Evolutionary conservation across 2,888 invertebrate genomes (phyloP).

Genomic region (Zaprionus bogoriensis): DNA sequence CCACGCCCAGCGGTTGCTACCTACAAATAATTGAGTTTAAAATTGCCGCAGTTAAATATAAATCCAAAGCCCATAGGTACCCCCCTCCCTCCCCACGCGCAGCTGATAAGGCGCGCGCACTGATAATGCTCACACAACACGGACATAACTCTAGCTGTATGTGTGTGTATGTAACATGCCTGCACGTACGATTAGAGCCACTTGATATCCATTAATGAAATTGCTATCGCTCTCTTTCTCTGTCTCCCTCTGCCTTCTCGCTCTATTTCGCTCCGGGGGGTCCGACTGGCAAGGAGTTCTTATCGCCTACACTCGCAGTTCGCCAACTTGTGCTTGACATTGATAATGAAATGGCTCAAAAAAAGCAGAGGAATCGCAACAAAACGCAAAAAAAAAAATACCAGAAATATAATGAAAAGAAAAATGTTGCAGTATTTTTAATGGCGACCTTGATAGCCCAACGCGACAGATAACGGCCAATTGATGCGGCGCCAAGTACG

Average conservation of each 20-base stretch:
- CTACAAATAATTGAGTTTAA: constrained; percentile 33
- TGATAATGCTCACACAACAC: constrained; percentile 17
- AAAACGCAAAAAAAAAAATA: not conserved
- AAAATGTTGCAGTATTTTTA: constrained; percentile 18
- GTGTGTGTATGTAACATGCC: not conserved
- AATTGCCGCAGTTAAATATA: constrained; percentile 47
- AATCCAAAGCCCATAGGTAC: constrained; percentile 32
- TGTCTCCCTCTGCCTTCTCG: too few species aligned
- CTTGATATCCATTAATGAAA: constrained; percentile 60
- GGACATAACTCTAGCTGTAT: constrained; percentile 11
- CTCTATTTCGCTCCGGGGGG: not conserved
- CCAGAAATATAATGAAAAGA: constrained; percentile 4
- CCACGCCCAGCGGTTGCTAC: constrained; percentile 50
- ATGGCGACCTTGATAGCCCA: constrained; percentile 35
- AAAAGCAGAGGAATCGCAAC: not conserved
- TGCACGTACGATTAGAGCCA: not conserved
- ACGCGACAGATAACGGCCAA: not conserved
- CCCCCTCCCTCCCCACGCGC: constrained; percentile 8
- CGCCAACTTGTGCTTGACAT: constrained; percentile 57
- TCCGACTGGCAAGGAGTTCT: constrained; percentile 10
- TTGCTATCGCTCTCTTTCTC: constrained; percentile 11
- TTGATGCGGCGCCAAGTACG: not conserved
- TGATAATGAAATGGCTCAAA: constrained; percentile 52
- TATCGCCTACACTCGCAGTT: constrained; percentile 38
- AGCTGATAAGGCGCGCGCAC: not conserved